Percentiles rank a stretch among this genome's conserved stretches.
These are phyloP conservation scores for Gobio occitaniae DNA, from an alignment of 2,797 vertebrate genomes.

Conservation along the genomic window DNA sequence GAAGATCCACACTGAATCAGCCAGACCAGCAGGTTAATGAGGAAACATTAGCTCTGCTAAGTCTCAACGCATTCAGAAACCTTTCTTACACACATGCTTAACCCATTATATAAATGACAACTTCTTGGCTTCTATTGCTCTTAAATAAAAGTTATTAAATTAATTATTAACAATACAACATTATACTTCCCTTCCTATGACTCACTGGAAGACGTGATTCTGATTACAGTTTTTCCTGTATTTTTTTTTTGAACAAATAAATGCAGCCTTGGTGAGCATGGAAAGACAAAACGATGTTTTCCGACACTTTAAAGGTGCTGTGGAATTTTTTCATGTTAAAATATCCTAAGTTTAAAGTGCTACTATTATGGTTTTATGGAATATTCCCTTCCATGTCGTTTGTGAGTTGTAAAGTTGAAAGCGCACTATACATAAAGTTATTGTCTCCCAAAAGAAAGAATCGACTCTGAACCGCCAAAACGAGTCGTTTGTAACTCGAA, in stretches of 20 bases:
- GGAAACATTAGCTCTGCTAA: not conserved
- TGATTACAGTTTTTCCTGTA: not conserved
- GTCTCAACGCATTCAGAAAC: not conserved
- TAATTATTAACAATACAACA: not conserved
- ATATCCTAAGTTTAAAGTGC: not conserved
- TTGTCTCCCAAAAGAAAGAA: too few species aligned
- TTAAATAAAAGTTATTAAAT: not conserved
- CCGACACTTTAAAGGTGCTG: not conserved
- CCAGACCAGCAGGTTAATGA: slow-evolving; percentile 29
- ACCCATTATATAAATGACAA: not conserved
- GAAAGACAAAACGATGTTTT: too few species aligned
- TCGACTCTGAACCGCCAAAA: too few species aligned
- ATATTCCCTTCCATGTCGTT: too few species aligned
- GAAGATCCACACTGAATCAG: not conserved
- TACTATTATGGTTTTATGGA: too few species aligned
- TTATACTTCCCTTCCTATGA: not conserved
- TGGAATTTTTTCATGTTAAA: not conserved
- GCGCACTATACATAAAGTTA: too few species aligned
- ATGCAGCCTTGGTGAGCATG: not conserved
- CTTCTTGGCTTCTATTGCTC: not conserved
- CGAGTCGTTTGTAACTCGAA: too few species aligned
- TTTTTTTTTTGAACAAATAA: not conserved
- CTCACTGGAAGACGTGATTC: not conserved
- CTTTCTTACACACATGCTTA: not conserved
- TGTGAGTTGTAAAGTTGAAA: too few species aligned